Evolutionary conservation across 2,113 vertebrate species (phyloP), one percentile per base, ranked within the genome.

Genomic region (Sterrhoptilus dennistouni): DNA sequence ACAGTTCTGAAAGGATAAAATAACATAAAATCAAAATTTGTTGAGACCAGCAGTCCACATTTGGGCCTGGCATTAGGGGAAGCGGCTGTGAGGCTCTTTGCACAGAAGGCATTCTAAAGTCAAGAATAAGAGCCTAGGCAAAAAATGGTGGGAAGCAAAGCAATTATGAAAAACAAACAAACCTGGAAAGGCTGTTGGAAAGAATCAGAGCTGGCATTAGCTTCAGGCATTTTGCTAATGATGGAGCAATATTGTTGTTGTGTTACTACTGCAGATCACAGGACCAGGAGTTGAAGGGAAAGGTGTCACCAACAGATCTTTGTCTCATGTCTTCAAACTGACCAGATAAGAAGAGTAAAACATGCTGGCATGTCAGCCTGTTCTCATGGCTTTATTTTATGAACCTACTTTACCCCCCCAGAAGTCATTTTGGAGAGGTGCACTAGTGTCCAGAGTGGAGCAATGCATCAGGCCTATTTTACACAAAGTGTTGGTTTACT

Each of bases 351-450:
- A 63, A 53, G 19, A 79, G 12, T 45, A 45, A 72, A 83, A 89
- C 56, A n/a, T 61, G 31, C 45, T 76, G 61, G 14, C 57, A 40
- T 0, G 0, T 36, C 29, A 50, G 31, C 22, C 44, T 79, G 17
- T 81, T 81, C n/a, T 84, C 14, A 7, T 65, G 44, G 38, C 21
- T 81, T 87, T 63, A 25, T 93, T 87, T 93, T 69, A 45, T 14
- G 36, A 87, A 29, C 17, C 5, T 52, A 1, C 45, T 68, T 92
- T 61, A 33, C 54, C 45, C 35, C n/a, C 9, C 12, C 27, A 53
- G 45, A 12, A 45, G n/a, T 80, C 2, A 42, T 79, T 87, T 75
- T 49, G 38, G 19, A 44, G 23, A 23, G 20, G 22, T 68, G 22
- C 36, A 69, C 23, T 63, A 42, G n/a, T 40, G n/a, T 42, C n/a